phyloP scores from a whole-genome alignment of 1,140 invertebrate species.

The Archivesica marissinica region DNA sequence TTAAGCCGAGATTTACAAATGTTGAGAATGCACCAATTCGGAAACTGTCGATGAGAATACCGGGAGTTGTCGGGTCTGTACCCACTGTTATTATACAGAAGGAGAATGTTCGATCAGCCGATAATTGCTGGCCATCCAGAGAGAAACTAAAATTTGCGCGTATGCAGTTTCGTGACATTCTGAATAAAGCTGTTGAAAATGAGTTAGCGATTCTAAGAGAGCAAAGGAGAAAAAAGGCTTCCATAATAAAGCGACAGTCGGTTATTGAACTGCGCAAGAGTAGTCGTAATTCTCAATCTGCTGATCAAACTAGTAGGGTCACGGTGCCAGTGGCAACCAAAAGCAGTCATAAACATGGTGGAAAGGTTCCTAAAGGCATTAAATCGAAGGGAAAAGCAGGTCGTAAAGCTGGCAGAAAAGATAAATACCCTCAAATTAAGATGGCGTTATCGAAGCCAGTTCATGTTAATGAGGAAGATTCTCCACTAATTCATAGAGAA shows the following conservation, averaged over 20 bases:
- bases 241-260: background rate
- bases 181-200: slow-evolving; percentile 52
- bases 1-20: slow-evolving; percentile 46
- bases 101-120: slow-evolving; percentile 2
- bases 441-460: slow-evolving; percentile 47
- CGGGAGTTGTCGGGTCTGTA: background rate
- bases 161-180: slow-evolving; percentile 30
- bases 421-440: slow-evolving; percentile 59
- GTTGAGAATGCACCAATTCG: slow-evolving; percentile 52
- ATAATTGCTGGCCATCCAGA: slow-evolving; percentile 55
- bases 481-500: background rate
- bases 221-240: slow-evolving; percentile 14
- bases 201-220: slow-evolving; percentile 33
- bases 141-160: slow-evolving; percentile 58
- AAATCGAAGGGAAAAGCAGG: slow-evolving; percentile 37
- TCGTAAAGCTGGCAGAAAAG: slow-evolving; percentile 26
- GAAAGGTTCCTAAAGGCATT: slow-evolving; percentile 20
- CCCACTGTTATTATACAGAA: slow-evolving; percentile 41
- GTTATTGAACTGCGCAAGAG: background rate
- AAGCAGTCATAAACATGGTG: background rate
- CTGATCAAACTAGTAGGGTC: slow-evolving; percentile 4
- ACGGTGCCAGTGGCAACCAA: no score
- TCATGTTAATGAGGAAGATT: background rate
- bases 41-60: slow-evolving; percentile 47
- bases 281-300: background rate